Conservation (phyloP, 2,113 vertebrate species). For the Thymallus thymallus region DNA sequence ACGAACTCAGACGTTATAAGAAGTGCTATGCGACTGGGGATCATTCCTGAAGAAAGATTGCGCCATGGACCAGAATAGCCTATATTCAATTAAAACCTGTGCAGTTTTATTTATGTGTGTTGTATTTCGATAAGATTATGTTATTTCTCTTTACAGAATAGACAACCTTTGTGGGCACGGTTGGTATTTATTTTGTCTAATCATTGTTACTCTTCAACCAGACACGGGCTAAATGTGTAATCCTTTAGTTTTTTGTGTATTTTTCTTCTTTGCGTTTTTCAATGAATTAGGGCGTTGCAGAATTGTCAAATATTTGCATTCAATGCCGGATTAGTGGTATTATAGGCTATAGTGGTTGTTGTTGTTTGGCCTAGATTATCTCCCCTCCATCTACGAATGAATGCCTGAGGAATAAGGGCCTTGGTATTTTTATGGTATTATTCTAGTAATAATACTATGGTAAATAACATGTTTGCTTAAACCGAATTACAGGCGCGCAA, state of each 20-base stretch:
- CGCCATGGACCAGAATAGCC: slow-evolving; percentile 23
- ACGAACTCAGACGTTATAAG: not conserved
- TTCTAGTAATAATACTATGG: not conserved
- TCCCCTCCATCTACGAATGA: not conserved
- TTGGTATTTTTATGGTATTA: not conserved
- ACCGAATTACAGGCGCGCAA: not conserved
- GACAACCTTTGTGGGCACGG: not conserved
- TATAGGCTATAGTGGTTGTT: not conserved
- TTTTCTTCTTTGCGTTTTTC: not conserved
- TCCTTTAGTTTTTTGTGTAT: too few relatives aligned
- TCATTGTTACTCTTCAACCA: too few relatives aligned
- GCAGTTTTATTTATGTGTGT: too few relatives aligned
- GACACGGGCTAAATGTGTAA: too few relatives aligned
- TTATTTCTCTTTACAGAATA: too few relatives aligned
- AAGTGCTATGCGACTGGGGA: slow-evolving; percentile 22
- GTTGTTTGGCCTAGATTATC: not conserved
- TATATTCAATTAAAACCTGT: too few relatives aligned
- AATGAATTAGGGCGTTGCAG: not conserved
- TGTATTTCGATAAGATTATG: too few relatives aligned
- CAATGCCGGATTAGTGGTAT: not conserved
- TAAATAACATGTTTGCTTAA: not conserved
- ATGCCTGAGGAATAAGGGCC: not conserved
- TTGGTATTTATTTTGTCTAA: not conserved
- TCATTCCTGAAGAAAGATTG: slow-evolving; percentile 40
- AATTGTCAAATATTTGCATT: slow-evolving; percentile 1